These are phyloP conservation scores for Tryphoninae sp. DNA, from an alignment of 2,888 invertebrate genomes.

Conservation along the genomic window DNA sequence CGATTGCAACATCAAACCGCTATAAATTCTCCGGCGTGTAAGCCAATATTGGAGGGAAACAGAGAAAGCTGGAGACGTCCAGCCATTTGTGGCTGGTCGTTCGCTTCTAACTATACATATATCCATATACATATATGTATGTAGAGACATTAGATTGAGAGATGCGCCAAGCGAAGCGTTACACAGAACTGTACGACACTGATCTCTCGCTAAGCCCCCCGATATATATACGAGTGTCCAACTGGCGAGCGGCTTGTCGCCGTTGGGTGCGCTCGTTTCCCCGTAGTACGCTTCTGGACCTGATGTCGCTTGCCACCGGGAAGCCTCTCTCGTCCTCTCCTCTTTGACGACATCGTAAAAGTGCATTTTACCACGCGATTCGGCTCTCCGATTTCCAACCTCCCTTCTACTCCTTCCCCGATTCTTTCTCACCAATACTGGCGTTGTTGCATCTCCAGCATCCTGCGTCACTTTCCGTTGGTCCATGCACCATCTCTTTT, in stretches of 20 bases:
- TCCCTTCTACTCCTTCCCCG: neutral
- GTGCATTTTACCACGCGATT: conserved; percentile 40
- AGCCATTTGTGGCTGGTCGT: conserved; percentile 29
- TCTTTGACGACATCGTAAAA: conserved; percentile 56
- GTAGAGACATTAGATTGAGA: conserved; percentile 8
- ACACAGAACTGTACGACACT: conserved; percentile 35
- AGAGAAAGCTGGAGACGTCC: conserved; percentile 13
- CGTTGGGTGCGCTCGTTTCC: neutral
- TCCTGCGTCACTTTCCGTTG: neutral
- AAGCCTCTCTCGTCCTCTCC: conserved; percentile 28
- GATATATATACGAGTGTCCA: neutral
- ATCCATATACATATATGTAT: conserved; percentile 5
- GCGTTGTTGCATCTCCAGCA: neutral
- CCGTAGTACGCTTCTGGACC: neutral
- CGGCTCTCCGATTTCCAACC: conserved; percentile 41
- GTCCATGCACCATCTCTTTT: neutral
- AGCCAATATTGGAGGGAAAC: conserved; percentile 32
- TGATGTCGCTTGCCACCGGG: conserved; percentile 12
- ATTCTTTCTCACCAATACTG: too few relatives aligned
- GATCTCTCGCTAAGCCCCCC: conserved; percentile 22
- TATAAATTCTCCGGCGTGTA: conserved; percentile 29
- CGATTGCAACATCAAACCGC: conserved; percentile 12
- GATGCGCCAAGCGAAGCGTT: conserved; percentile 40
- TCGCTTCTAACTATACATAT: conserved; percentile 3
- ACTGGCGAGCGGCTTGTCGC: conserved; percentile 34